A percentile compares a stretch with the other conserved stretches of the same genome.
These are phyloP conservation scores for Pseudococcus longispinus DNA, from an alignment of 2,888 invertebrate species.

Conservation along the genomic window DNA sequence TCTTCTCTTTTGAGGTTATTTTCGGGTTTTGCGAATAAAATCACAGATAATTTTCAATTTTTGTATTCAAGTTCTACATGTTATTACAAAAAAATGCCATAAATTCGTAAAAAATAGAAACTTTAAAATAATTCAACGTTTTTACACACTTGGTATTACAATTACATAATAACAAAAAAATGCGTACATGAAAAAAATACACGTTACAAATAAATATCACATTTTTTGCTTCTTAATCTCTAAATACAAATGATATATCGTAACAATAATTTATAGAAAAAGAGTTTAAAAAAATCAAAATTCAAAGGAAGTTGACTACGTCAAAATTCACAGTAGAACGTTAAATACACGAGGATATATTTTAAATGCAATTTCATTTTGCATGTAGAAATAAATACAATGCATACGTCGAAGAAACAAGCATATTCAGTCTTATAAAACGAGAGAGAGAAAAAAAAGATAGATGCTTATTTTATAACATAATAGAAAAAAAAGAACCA, in stretches of 20 bases:
- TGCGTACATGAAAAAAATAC: slow-evolving; percentile 14
- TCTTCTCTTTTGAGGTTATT: too few relatives aligned
- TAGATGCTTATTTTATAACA: not conserved
- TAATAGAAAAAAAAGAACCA: not conserved
- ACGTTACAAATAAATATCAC: slow-evolving; percentile 44
- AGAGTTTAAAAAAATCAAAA: not conserved
- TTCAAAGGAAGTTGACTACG: slow-evolving; percentile 36
- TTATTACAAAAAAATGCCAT: slow-evolving; percentile 11
- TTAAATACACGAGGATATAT: slow-evolving; percentile 37
- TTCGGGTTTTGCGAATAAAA: too few relatives aligned
- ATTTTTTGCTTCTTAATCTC: not conserved
- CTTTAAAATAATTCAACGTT: slow-evolving; percentile 27
- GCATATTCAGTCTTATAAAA: slow-evolving; percentile 44
- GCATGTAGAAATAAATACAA: slow-evolving; percentile 28
- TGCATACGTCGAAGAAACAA: slow-evolving; percentile 34
- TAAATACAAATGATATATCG: slow-evolving; percentile 42
- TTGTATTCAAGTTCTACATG: not conserved
- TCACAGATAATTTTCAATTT: not conserved
- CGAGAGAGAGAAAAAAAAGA: not conserved
- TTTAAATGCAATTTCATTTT: slow-evolving; percentile 43
- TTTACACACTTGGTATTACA: slow-evolving; percentile 43
- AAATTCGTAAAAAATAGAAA: slow-evolving; percentile 37
- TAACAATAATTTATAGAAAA: slow-evolving; percentile 36
- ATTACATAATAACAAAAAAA: slow-evolving; percentile 45
- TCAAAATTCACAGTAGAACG: slow-evolving; percentile 42